phyloP scores from a whole-genome alignment of 2,888 invertebrate genomes.

The Chrysopilus asiliformis region DNA sequence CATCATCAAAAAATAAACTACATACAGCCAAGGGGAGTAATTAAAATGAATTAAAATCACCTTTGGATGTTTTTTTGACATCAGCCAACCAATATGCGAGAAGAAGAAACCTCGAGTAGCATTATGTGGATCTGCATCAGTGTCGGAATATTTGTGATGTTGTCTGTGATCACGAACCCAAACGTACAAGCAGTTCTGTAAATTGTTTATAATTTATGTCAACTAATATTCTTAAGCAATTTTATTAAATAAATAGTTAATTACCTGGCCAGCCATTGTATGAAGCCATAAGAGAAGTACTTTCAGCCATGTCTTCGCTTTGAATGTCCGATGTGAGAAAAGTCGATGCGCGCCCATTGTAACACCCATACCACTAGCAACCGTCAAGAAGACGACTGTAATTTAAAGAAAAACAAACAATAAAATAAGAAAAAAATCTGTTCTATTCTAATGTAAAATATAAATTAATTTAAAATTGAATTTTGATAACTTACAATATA shows the following conservation, averaged over 20 bases:
- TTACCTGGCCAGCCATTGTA: constrained; percentile 65
- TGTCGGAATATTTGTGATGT: constrained; percentile 60
- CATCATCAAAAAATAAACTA: too few species aligned
- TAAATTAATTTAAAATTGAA: neutral
- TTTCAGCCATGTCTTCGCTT: constrained; percentile 50
- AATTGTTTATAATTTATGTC: neutral
- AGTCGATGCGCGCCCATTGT: constrained; percentile 71
- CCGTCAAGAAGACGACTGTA: constrained; percentile 23
- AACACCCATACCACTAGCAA: constrained; percentile 43
- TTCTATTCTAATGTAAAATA: constrained; percentile 11
- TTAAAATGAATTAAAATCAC: constrained; percentile 42
- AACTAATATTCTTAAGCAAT: neutral
- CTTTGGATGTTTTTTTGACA: constrained; percentile 64
- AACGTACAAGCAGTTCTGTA: constrained; percentile 55
- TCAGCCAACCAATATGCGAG: constrained; percentile 75
- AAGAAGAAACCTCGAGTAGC: constrained; percentile 74
- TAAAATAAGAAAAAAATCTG: constrained; percentile 10
- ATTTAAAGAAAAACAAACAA: constrained; percentile 11
- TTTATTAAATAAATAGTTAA: constrained; percentile 9
- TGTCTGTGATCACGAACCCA: constrained; percentile 73
- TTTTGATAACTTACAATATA: constrained; percentile 34
- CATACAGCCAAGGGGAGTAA: too few species aligned
- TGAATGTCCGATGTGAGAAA: constrained; percentile 66
- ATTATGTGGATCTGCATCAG: constrained; percentile 73
- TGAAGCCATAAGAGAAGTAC: constrained; percentile 50